Percentiles rank a stretch among this genome's conserved stretches.
Evolutionary conservation across 2,888 invertebrate species (phyloP).

Genomic region (Mechanitis mazaeus): DNA sequence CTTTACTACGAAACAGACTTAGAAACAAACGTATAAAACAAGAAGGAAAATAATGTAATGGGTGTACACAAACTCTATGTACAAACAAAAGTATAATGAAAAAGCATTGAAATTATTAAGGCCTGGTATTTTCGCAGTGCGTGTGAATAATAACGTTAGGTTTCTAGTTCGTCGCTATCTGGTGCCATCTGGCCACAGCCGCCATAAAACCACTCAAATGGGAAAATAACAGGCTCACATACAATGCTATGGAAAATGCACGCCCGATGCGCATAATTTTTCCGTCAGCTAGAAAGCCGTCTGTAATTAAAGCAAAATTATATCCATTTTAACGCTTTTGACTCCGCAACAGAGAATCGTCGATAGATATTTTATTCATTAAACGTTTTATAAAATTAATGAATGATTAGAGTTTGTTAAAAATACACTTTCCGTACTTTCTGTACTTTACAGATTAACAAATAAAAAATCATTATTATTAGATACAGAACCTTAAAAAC

Average conservation of each 20-base stretch:
- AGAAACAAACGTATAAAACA: too few relatives aligned
- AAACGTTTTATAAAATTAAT: too few relatives aligned
- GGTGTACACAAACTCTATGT: too few relatives aligned
- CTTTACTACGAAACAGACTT: too few relatives aligned
- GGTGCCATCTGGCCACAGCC: conserved; percentile 55
- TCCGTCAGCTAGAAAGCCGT: conserved; percentile 61
- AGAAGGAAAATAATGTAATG: too few relatives aligned
- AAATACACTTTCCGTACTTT: too few relatives aligned
- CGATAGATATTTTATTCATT: conserved; percentile 5
- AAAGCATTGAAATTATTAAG: conserved; percentile 32
- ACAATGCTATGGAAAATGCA: conserved; percentile 70
- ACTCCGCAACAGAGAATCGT: conserved; percentile 16
- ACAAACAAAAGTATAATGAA: conserved; percentile 1
- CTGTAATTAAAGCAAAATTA: conserved; percentile 29
- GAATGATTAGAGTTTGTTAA: too few relatives aligned
- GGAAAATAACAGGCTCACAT: conserved; percentile 73
- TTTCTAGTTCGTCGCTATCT: conserved; percentile 71
- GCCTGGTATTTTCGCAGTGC: conserved; percentile 45
- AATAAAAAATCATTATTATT: too few relatives aligned
- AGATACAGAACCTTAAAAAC: too few relatives aligned
- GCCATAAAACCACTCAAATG: conserved; percentile 73
- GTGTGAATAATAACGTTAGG: conserved; percentile 71
- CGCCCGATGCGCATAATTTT: conserved; percentile 47
- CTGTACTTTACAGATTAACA: too few relatives aligned
- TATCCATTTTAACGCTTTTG: conserved; percentile 38